Conservation (phyloP, 2,888 invertebrate species). For the Rotaria magnacalcarata region DNA sequence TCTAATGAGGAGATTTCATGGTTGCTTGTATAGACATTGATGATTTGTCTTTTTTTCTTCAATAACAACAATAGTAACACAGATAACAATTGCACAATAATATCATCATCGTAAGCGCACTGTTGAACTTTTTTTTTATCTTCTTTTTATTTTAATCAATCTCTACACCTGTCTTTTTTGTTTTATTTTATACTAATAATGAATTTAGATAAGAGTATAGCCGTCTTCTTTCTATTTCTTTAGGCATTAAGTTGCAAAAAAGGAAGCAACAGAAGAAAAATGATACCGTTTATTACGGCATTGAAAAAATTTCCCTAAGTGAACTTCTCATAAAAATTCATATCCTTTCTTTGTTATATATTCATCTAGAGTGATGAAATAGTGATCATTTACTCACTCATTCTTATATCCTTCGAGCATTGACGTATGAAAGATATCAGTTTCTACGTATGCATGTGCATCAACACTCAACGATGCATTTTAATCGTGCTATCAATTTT, state of each 20-base stretch:
- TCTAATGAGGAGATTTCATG: background rate
- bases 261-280: background rate
- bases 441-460: background rate
- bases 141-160: background rate
- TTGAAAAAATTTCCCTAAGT: background rate
- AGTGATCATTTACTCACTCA: background rate
- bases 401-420: background rate
- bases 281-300: background rate
- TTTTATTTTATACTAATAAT: background rate
- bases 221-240: background rate
- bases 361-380: background rate
- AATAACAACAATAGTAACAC: background rate
- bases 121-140: background rate
- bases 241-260: background rate
- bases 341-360: constrained; percentile 7
- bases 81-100: background rate
- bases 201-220: background rate
- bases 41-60: background rate
- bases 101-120: background rate
- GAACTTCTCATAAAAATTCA: background rate
- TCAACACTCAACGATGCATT: constrained; percentile 13
- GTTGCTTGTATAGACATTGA: background rate
- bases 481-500: background rate
- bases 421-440: background rate
- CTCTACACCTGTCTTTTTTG: background rate